Evolutionary conservation across 2,888 invertebrate species (phyloP).

Genomic region (Crioceris asparagi): DNA sequence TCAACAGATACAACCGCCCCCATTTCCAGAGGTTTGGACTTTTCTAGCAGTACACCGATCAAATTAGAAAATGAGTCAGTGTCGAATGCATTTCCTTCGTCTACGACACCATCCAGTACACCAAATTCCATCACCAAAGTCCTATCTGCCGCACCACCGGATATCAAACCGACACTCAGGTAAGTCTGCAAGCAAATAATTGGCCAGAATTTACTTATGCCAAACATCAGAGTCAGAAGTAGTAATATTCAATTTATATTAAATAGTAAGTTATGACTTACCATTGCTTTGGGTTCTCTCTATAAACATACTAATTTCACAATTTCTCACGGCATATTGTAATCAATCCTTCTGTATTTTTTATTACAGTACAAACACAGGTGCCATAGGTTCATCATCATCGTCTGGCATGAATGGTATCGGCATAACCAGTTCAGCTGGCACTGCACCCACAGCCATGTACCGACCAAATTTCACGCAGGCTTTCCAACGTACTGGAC

Average conservation of each 20-base stretch:
- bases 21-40: conserved; percentile 38
- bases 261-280: no score
- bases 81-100: conserved; percentile 34
- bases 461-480: conserved; percentile 64
- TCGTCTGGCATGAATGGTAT: conserved; percentile 35
- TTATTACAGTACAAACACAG: conserved; percentile 30
- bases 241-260: no score
- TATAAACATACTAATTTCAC: no score
- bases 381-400: conserved; percentile 23
- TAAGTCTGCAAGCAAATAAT: conserved; percentile 19
- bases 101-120: conserved; percentile 41
- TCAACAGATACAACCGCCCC: conserved; percentile 50
- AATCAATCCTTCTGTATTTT: no score
- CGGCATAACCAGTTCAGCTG: conserved; percentile 38
- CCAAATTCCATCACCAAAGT: conserved; percentile 42
- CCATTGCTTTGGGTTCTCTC: no score
- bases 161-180: conserved; percentile 29
- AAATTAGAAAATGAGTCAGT: conserved; percentile 34
- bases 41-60: conserved; percentile 32
- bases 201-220: no score
- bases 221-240: no score
- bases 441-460: conserved; percentile 48
- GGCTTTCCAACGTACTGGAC: conserved; percentile 54
- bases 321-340: no score
- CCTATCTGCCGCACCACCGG: no score